Percentiles rank a stretch among this genome's conserved stretches.
phyloP scores from a whole-genome alignment of 2,113 vertebrate genomes.

The Gymnobelideus leadbeateri region DNA sequence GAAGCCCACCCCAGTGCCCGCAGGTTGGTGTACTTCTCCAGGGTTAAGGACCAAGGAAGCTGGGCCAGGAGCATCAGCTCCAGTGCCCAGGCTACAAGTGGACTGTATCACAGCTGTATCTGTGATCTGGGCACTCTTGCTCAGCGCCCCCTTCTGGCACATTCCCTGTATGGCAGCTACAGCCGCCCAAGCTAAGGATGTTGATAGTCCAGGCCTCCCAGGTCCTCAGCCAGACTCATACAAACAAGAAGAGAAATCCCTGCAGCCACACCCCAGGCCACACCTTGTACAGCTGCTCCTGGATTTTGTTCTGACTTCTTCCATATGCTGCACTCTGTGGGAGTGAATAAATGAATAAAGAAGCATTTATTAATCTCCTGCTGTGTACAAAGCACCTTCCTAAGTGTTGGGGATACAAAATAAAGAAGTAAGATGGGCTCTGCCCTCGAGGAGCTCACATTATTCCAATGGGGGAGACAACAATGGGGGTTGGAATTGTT shows the following conservation, averaged over 20 bases:
- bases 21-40: neutral
- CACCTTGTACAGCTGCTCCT: neutral
- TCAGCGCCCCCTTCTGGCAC: neutral
- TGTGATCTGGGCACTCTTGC: neutral
- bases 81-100: no score
- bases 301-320: neutral
- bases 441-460: neutral
- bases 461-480: neutral
- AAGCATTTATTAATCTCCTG: neutral
- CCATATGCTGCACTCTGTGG: neutral
- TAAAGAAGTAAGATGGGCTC: neutral
- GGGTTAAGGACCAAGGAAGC: no score
- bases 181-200: neutral
- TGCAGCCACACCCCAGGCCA: neutral
- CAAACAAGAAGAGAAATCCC: neutral
- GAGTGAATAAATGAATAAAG: neutral
- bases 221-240: neutral
- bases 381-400: neutral
- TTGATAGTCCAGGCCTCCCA: neutral
- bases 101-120: neutral
- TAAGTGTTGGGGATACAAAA: neutral
- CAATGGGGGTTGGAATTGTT: no score
- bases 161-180: neutral
- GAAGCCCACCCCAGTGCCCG: neutral
- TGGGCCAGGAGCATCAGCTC: no score